Evolutionary conservation across 2,113 vertebrate genomes (phyloP).

Genomic region (Pachypanchax playfairii): DNA sequence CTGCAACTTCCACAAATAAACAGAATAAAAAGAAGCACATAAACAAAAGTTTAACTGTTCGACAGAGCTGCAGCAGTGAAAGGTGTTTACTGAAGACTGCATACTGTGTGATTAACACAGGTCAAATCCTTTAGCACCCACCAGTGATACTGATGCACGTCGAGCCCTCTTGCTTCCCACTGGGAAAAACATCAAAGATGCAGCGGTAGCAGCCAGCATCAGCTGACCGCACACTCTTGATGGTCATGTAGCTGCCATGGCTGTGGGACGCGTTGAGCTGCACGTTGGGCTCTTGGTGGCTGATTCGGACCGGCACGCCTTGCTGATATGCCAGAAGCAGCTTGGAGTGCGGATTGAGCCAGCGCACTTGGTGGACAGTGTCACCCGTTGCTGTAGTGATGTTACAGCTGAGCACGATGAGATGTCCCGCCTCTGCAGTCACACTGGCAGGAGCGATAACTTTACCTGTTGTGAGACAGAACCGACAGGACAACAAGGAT

Average conservation of each 20-base stretch:
- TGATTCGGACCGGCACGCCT: constrained; percentile 4
- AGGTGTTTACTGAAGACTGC: too few relatives aligned
- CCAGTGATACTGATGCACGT: constrained; percentile 71
- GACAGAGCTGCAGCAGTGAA: not conserved
- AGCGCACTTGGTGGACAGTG: constrained; percentile 73
- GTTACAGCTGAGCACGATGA: constrained; percentile 72
- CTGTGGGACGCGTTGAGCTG: constrained; percentile 33
- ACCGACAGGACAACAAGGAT: not conserved
- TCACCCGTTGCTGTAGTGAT: constrained; percentile 43
- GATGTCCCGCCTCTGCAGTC: constrained; percentile 34
- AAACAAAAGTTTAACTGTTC: constrained; percentile 18
- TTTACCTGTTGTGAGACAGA: constrained; percentile 43
- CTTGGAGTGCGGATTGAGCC: constrained; percentile 49
- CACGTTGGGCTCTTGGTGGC: constrained; percentile 38
- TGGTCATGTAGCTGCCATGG: constrained; percentile 68
- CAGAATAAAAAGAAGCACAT: not conserved
- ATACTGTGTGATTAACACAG: not conserved
- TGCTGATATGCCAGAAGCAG: constrained; percentile 68
- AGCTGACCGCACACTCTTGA: constrained; percentile 38
- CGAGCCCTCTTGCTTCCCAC: constrained; percentile 54
- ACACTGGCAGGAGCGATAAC: constrained; percentile 60
- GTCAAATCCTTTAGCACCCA: constrained; percentile 31
- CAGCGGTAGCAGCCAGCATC: constrained; percentile 79
- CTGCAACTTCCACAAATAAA: constrained; percentile 14
- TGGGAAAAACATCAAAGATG: constrained; percentile 75